A percentile compares a stretch with the other conserved stretches of the same genome.
Evolutionary conservation across 2,888 invertebrate species (phyloP).

Genomic region (Scelioninae gen. 1): DNA sequence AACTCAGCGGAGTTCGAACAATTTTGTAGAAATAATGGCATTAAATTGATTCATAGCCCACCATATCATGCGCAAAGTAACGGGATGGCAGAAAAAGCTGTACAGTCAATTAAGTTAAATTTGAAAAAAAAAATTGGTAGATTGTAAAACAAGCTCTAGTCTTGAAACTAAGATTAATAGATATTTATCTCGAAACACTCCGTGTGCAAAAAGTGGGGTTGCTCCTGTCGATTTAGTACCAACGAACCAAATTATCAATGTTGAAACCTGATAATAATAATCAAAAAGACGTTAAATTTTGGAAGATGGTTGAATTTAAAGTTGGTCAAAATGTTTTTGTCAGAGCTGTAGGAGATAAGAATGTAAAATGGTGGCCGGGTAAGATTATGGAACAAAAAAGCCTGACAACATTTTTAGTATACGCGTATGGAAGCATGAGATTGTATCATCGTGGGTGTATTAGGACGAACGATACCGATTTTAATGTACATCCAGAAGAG

Average conservation of each 20-base stretch:
- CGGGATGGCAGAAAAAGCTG: constrained; percentile 70
- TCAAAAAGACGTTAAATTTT: constrained; percentile 1
- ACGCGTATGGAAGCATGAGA: not conserved
- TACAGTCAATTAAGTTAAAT: constrained; percentile 67
- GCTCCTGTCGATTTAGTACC: constrained; percentile 50
- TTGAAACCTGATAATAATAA: constrained; percentile 36
- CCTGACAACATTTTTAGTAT: not conserved
- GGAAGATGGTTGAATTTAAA: constrained; percentile 37
- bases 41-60: constrained; percentile 67
- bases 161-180: constrained; percentile 28
- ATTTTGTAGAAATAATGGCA: constrained; percentile 44
- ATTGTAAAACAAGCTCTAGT: constrained; percentile 45
- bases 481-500: not conserved
- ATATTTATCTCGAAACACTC: too few relatives aligned
- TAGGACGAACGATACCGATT: not conserved
- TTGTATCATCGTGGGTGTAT: not conserved
- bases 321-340: constrained; percentile 10
- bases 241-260: constrained; percentile 44
- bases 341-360: constrained; percentile 15
- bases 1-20: constrained; percentile 19
- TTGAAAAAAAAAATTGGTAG: constrained; percentile 68
- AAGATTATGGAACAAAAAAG: constrained; percentile 28
- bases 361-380: constrained; percentile 48
- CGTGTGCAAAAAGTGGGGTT: constrained; percentile 26
- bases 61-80: constrained; percentile 73